Evolutionary conservation across 2,888 invertebrate species (phyloP), one percentile per base, ranked within the genome.

Genomic region (Protophormia terraenovae): DNA sequence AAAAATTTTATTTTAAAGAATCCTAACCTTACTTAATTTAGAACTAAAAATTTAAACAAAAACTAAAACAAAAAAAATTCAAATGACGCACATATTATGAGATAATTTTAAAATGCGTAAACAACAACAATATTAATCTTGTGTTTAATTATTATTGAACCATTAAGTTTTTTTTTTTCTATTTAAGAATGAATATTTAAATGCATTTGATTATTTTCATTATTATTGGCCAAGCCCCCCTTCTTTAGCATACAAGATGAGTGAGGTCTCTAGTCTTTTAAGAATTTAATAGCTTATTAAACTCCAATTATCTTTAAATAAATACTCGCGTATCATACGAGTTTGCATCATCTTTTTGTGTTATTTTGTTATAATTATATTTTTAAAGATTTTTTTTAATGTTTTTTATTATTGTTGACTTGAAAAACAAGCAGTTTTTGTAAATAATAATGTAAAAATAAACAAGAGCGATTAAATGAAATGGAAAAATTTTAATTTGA

Each of bases 401-500:
- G 12, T 12, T 47, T 55, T 22, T 66, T 45, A 8, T 80, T 64
- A 45, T 55, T 79, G 16, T 29, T 38, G 14, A 45, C n/a, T 16
- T 69, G 19, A 19, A 79, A 50, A 77, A 47, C 24, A 75, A 67
- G 22, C 16, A n/a, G n/a, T 45, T 38, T 62, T 22, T 60, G 60
- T 53, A 67, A 64, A 73, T 32, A 62, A 45, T 62, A 60, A 41
- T 83, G 14, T 75, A 71, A 69, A 83, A 69, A 69, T 73, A 83
- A 66, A 83, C 58, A 60, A 41, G 10, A 73, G 41, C 27, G 58
- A 62, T 67, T 81, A 55, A 73, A 73, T 72, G 4, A 71, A 82
- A 64, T 84, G 85, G 85, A 85, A 85, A 85, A 85, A 71, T 85
- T 85, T 85, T 60, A 75, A 79, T 83, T 45, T 85, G 82, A 85